phyloP scores from a whole-genome alignment of 2,888 invertebrate genomes.

The Orthonychiurus folsomi region DNA sequence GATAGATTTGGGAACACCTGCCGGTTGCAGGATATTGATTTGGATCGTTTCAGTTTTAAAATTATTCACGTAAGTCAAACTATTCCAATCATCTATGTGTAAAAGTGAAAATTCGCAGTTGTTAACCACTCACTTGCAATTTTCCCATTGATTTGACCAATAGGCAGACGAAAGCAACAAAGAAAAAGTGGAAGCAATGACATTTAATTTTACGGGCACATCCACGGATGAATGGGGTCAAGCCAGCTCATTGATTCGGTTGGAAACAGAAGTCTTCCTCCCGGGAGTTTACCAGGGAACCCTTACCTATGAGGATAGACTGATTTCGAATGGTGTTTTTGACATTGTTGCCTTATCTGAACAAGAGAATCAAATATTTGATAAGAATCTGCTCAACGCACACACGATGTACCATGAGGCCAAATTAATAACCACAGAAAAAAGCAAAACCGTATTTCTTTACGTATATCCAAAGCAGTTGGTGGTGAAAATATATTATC shows the following conservation, averaged over 20 bases:
- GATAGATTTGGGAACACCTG: slow-evolving; percentile 37
- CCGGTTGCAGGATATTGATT: slow-evolving; percentile 33
- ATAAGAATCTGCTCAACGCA: slow-evolving; percentile 25
- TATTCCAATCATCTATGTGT: too few relatives aligned
- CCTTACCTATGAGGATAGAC: slow-evolving; percentile 26
- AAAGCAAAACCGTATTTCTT: slow-evolving; percentile 29
- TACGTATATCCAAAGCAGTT: slow-evolving; percentile 32
- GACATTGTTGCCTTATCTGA: slow-evolving; percentile 34
- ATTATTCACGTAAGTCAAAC: slow-evolving; percentile 27
- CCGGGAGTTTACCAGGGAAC: slow-evolving; percentile 33
- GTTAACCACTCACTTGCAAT: too few relatives aligned
- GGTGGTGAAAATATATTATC: slow-evolving; percentile 33
- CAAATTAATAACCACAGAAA: slow-evolving; percentile 20
- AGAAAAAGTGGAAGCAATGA: slow-evolving; percentile 25
- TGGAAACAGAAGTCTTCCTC: slow-evolving; percentile 31
- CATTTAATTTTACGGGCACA: slow-evolving; percentile 30
- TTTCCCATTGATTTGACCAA: not conserved
- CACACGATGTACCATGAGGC: slow-evolving; percentile 31
- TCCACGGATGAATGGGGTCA: slow-evolving; percentile 17
- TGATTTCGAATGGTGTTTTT: slow-evolving; percentile 35
- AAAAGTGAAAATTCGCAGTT: not conserved
- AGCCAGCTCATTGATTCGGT: slow-evolving; percentile 20
- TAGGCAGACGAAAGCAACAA: slow-evolving; percentile 22
- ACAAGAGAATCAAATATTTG: slow-evolving; percentile 30
- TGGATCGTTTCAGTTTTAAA: slow-evolving; percentile 25